Base-by-base conservation (phyloP, 2,113 vertebrate genomes). In the Acanthisitta chloris region DNA sequence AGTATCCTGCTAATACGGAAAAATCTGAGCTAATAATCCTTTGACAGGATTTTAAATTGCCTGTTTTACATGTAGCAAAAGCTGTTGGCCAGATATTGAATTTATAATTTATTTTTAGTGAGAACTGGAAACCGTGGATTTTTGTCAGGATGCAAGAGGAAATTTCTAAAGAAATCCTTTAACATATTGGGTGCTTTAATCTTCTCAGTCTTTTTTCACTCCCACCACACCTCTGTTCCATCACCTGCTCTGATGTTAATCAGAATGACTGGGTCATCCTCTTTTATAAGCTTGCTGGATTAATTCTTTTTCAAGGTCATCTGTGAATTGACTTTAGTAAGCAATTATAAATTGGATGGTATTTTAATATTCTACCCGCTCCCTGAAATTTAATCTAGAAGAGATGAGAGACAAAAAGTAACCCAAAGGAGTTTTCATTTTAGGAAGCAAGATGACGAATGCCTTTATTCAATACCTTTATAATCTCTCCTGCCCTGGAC, bases 281-380 rank as follows among this genome's bases (percentile, higher is more conserved):
- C 85, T 86, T 88, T 70, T 81, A 86, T 77, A 88, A 88, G 1
- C 34, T 94, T 80, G 36, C 20, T 80, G 49, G 67, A 90, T 90
- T 94, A 90, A 83, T 93, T 86, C 6, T 92, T 94, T 94, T 83
- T 88, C 82, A 88, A 94, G 92, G 88, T 95, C 86, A 86, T 81
- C 77, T 91, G 80, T 78, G 43, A 88, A 91, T 95, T 93, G 46
- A 88, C 91, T 97, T 90, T 28, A 88, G 80, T 86, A 92, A 78
- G 86, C 55, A 95, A 84, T 73, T 94, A 96, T 92, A 93, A 96
- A 95, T 94, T 90, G 69, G 72, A 94, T 81, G 38, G 33, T 45
- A 92, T 94, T 96, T 95, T 95, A 97, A 94, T 96, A 96, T 94
- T 93, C 80, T 83, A 66, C 43, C 76, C 29, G 77, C n/a, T 94